A percentile compares a stretch with the other conserved stretches of the same genome.
These are phyloP conservation scores for Drosophila guanche DNA, from an alignment of 1,140 invertebrate species.

Conservation along the genomic window DNA sequence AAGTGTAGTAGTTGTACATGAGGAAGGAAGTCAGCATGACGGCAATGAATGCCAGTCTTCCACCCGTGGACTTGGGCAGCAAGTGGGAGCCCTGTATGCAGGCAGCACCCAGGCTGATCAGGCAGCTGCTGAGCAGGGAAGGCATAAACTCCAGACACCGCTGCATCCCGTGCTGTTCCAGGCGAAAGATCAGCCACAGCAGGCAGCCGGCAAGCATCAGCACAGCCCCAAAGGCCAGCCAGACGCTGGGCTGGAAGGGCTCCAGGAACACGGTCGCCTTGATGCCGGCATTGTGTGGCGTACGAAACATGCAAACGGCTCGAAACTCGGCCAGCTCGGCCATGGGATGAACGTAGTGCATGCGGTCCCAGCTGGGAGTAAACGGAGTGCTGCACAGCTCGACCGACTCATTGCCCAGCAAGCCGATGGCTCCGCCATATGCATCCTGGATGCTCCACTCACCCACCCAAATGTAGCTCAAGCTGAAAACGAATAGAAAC, in stretches of 20 bases:
- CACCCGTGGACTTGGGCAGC: slow-evolving; percentile 64
- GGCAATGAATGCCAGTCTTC: slow-evolving; percentile 66
- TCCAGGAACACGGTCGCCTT: slow-evolving; percentile 63
- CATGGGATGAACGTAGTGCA: slow-evolving; percentile 46
- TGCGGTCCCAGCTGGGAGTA: slow-evolving; percentile 52
- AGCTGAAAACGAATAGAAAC: slow-evolving; percentile 17
- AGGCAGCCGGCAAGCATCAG: slow-evolving; percentile 52
- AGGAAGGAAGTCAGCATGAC: slow-evolving; percentile 72
- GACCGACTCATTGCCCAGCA: slow-evolving; percentile 47
- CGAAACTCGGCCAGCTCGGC: slow-evolving; percentile 58
- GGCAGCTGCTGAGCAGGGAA: slow-evolving; percentile 61
- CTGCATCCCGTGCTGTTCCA: slow-evolving; percentile 55
- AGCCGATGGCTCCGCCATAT: slow-evolving; percentile 64
- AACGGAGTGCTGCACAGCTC: slow-evolving; percentile 60
- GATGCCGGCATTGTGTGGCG: slow-evolving; percentile 70
- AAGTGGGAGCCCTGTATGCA: slow-evolving; percentile 74
- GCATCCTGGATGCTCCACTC: slow-evolving; percentile 67
- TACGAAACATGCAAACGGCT: slow-evolving; percentile 78
- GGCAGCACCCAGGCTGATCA: slow-evolving; percentile 71
- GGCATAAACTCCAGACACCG: slow-evolving; percentile 56
- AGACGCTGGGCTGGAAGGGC: slow-evolving; percentile 68
- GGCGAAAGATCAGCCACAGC: slow-evolving; percentile 61
- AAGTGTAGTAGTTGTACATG: slow-evolving; percentile 82
- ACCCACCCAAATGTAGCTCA: slow-evolving; percentile 43
- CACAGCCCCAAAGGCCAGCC: slow-evolving; percentile 57